Conservation (phyloP, 2,888 invertebrate genomes). For the Epsilonema sp. region DNA sequence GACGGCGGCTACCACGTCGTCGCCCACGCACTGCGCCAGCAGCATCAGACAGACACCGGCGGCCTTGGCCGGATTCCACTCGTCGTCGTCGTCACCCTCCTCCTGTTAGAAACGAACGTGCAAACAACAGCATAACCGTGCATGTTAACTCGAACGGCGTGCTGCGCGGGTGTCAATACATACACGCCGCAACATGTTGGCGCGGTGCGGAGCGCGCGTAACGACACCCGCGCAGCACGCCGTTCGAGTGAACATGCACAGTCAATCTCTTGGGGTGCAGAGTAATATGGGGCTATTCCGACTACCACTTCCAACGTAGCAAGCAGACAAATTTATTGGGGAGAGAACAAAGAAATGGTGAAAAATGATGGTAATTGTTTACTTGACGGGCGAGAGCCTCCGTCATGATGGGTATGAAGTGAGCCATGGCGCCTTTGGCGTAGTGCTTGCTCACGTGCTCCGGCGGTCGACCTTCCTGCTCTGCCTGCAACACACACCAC, state of each 20-base stretch:
- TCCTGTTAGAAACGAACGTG: too few species aligned
- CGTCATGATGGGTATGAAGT: constrained; percentile 75
- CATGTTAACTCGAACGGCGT: too few species aligned
- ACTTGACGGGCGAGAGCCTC: constrained; percentile 77
- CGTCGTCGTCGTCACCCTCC: constrained; percentile 90
- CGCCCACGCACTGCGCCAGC: constrained; percentile 85
- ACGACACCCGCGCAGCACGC: too few species aligned
- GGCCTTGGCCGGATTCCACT: constrained; percentile 98
- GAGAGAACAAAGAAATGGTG: too few species aligned
- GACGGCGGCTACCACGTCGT: constrained; percentile 81
- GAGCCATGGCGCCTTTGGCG: constrained; percentile 91
- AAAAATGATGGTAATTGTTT: neutral
- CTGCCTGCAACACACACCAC: constrained; percentile 42
- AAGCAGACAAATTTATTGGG: too few species aligned
- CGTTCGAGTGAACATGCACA: too few species aligned
- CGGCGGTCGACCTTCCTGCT: constrained; percentile 80
- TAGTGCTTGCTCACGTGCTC: constrained; percentile 77
- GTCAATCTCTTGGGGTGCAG: too few species aligned
- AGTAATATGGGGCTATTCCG: too few species aligned
- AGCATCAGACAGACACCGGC: constrained; percentile 97
- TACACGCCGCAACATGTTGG: too few species aligned
- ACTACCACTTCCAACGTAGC: too few species aligned
- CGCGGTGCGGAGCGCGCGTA: too few species aligned
- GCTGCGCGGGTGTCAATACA: too few species aligned
- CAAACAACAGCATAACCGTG: constrained; percentile 7